Conservation (phyloP, 2,113 vertebrate species). For the Chrysemys picta region DNA sequence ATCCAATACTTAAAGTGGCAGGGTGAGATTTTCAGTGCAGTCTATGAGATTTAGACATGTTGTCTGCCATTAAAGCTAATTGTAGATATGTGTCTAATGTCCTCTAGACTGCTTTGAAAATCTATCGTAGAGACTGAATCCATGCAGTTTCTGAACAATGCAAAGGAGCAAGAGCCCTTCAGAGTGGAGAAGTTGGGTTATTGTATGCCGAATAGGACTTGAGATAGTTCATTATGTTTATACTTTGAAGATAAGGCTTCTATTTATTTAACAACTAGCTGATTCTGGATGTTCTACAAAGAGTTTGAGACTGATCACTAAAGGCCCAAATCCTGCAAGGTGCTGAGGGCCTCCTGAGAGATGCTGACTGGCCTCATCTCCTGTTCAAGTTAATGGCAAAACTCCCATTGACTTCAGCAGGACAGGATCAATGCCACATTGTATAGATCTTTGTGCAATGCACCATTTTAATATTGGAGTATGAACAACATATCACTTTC, state of each 20-base stretch:
- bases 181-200: not conserved
- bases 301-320: not conserved
- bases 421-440: not conserved
- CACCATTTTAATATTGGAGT: not conserved
- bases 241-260: not conserved
- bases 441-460: not conserved
- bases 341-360: not conserved
- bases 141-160: accelerated
- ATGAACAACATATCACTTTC: not conserved
- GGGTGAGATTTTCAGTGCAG: not conserved
- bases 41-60: not conserved
- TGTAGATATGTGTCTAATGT: not conserved
- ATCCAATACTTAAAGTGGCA: not conserved
- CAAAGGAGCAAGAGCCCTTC: conserved; percentile 32
- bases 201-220: conserved; percentile 16
- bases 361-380: not conserved
- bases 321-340: not conserved
- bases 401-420: conserved; percentile 11
- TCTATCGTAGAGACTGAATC: not conserved
- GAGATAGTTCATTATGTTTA: conserved; percentile 1
- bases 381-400: not conserved
- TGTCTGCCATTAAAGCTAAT: not conserved
- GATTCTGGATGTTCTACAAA: not conserved
- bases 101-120: not conserved
- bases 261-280: not conserved